These are phyloP conservation scores for Maniola hyperantus DNA, from an alignment of 2,888 invertebrate genomes.

Conservation along the genomic window DNA sequence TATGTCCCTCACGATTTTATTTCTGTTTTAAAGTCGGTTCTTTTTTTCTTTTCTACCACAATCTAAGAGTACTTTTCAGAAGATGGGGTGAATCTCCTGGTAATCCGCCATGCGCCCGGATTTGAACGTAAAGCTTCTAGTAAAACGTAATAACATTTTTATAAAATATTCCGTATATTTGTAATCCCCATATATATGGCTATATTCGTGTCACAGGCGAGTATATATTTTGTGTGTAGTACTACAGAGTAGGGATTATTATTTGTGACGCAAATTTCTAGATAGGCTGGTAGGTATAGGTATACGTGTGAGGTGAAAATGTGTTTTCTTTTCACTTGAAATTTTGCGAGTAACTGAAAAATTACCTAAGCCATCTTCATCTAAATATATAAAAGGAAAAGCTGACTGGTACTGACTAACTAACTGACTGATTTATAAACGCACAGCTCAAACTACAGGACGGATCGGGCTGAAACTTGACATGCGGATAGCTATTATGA, in stretches of 20 bases:
- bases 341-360: too few relatives aligned
- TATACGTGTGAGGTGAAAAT: too few relatives aligned
- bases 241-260: not conserved
- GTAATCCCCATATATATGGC: slow-evolving; percentile 42
- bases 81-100: slow-evolving; percentile 28
- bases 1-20: too few relatives aligned
- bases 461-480: too few relatives aligned
- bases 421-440: too few relatives aligned
- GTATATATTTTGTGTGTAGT: not conserved
- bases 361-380: too few relatives aligned
- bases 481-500: too few relatives aligned
- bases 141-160: slow-evolving; percentile 45
- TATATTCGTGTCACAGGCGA: slow-evolving; percentile 15
- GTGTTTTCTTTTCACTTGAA: too few relatives aligned
- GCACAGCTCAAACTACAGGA: too few relatives aligned
- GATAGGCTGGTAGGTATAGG: not conserved
- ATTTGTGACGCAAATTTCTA: not conserved
- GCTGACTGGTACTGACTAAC: too few relatives aligned
- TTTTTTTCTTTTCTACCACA: not conserved
- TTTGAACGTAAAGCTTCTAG: slow-evolving; percentile 42
- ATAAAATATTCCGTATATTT: slow-evolving; percentile 41
- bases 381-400: too few relatives aligned
- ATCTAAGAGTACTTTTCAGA: slow-evolving; percentile 29
- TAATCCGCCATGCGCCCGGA: slow-evolving; percentile 40
- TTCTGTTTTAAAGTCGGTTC: not conserved